These are phyloP conservation scores for Graptemys geographica DNA, from an alignment of 2,797 vertebrate species.

Conservation along the genomic window DNA sequence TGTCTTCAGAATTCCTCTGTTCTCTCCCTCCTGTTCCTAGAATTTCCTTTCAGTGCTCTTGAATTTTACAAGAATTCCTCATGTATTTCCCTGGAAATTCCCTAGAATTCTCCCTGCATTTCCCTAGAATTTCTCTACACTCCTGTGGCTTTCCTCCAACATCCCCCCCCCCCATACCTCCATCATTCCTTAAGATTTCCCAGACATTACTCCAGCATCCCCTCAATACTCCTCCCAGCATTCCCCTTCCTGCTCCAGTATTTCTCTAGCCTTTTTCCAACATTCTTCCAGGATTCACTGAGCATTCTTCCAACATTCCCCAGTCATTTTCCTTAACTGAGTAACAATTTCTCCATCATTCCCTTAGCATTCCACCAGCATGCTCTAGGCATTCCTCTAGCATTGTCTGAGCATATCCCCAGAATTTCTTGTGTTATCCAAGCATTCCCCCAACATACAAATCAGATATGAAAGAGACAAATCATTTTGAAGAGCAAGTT, in stretches of 20 bases:
- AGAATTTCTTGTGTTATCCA: neutral
- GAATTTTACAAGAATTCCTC: neutral
- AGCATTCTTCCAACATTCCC: neutral
- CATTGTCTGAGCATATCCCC: neutral
- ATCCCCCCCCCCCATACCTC: no score
- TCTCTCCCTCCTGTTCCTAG: no score
- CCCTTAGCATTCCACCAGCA: neutral
- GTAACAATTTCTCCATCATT: neutral
- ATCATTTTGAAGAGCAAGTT: neutral
- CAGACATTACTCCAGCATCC: neutral
- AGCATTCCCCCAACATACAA: neutral
- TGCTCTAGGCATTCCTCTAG: neutral
- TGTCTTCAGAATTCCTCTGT: no score
- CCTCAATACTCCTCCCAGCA: fast-evolving
- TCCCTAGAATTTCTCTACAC: neutral
- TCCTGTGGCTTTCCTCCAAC: neutral
- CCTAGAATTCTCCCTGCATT: neutral
- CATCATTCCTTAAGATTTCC: neutral
- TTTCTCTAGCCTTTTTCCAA: neutral
- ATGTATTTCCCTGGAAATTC: neutral
- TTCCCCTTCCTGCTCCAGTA: fast-evolving
- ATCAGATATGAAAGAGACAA: neutral
- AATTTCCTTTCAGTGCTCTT: no score
- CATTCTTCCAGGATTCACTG: neutral
- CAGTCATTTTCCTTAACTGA: neutral